phyloP scores from a whole-genome alignment of 53 echinoderm and acorn worm species.

The Crossaster papposus region DNA sequence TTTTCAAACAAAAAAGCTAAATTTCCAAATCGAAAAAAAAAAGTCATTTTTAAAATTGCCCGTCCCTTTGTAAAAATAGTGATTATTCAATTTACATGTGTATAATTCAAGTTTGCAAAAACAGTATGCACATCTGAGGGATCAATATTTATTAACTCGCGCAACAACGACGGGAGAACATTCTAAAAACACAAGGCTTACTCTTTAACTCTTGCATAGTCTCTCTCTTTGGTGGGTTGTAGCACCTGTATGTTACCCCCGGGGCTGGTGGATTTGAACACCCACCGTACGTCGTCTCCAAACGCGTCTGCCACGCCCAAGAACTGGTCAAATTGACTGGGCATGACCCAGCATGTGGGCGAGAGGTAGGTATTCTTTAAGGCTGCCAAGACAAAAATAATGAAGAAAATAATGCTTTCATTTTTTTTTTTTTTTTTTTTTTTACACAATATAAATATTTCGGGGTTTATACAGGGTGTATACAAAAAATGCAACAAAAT shows the following conservation, averaged over 20 bases:
- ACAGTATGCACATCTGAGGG: no score
- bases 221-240: slow-evolving; percentile 89
- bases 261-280: slow-evolving; percentile 82
- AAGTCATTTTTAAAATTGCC: no score
- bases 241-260: slow-evolving; percentile 83
- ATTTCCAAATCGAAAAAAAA: no score
- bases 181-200: slow-evolving; percentile 42
- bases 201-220: slow-evolving; percentile 88
- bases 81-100: no score
- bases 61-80: no score
- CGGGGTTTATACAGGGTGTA: no score
- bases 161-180: background rate
- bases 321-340: slow-evolving; percentile 89
- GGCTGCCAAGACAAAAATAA: slow-evolving; percentile 52
- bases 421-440: no score
- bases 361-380: slow-evolving; percentile 76
- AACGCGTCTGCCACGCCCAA: slow-evolving; percentile 88
- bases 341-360: slow-evolving; percentile 93
- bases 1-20: no score
- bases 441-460: no score
- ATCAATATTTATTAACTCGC: background rate
- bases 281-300: slow-evolving; percentile 86
- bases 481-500: no score
- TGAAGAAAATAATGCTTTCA: no score
- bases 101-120: no score